These are phyloP conservation scores for Hololepta plana DNA, from an alignment of 2,888 invertebrate genomes.

Conservation along the genomic window DNA sequence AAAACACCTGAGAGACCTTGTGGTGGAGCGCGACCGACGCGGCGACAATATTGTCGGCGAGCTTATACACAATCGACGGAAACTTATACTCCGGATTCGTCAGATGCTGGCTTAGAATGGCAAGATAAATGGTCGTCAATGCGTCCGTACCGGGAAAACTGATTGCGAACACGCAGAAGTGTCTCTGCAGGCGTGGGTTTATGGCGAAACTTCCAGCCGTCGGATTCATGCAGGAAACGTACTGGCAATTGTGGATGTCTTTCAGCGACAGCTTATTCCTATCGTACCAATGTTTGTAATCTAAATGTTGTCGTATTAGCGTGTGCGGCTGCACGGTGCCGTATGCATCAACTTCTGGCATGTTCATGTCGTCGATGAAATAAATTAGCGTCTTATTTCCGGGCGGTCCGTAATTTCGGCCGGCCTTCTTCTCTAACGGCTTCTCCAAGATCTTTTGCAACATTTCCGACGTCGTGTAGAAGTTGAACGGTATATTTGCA, in stretches of 20 bases:
- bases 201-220: conserved; percentile 95
- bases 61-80: conserved; percentile 44
- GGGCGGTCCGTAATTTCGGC: conserved; percentile 84
- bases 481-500: conserved; percentile 89
- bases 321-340: conserved; percentile 96
- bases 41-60: conserved; percentile 54
- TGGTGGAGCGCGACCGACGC: conserved; percentile 75
- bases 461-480: conserved; percentile 90
- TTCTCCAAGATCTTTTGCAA: conserved; percentile 84
- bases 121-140: conserved; percentile 71
- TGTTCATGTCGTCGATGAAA: conserved; percentile 95
- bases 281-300: conserved; percentile 93
- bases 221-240: conserved; percentile 95
- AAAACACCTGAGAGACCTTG: conserved; percentile 70
- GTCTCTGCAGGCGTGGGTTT: conserved; percentile 80
- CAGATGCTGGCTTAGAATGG: conserved; percentile 75
- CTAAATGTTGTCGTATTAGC: conserved; percentile 84
- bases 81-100: conserved; percentile 69
- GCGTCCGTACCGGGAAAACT: conserved; percentile 64
- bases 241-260: conserved; percentile 93
- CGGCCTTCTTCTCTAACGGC: conserved; percentile 88
- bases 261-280: conserved; percentile 73
- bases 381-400: conserved; percentile 86
- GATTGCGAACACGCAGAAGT: conserved; percentile 77
- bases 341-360: conserved; percentile 83